Evolutionary conservation across 2,113 vertebrate species (phyloP).

Genomic region (Sinocyclocheilus anophthalmus): DNA sequence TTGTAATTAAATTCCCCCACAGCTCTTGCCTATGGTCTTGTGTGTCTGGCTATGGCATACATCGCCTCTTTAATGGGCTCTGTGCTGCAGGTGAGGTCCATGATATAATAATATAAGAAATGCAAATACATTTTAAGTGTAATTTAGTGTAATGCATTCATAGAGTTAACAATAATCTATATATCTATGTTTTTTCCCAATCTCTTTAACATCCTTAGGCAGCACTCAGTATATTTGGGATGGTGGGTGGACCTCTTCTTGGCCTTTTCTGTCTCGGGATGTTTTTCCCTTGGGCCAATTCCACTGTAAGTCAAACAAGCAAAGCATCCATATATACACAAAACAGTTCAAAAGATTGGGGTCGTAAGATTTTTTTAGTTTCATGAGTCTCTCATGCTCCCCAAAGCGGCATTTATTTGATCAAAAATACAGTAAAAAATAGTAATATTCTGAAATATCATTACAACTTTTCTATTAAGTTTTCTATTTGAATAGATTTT

Average conservation of each 20-base stretch:
- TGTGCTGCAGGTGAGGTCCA: constrained; percentile 84
- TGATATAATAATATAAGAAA: neutral
- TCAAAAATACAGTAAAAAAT: neutral
- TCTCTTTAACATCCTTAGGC: constrained; percentile 74
- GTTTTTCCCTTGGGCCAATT: constrained; percentile 94
- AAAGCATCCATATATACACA: neutral
- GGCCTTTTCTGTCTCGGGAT: constrained; percentile 94
- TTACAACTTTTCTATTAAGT: neutral
- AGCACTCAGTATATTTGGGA: constrained; percentile 96
- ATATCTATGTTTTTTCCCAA: neutral
- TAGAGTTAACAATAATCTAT: neutral
- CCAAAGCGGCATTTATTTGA: neutral
- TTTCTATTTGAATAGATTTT: neutral
- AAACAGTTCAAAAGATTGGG: neutral
- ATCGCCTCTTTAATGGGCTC: constrained; percentile 91
- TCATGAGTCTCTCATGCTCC: neutral
- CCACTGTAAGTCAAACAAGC: constrained; percentile 78
- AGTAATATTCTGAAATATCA: neutral
- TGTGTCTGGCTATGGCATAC: constrained; percentile 96
- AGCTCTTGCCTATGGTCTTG: constrained; percentile 88
- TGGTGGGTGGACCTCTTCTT: constrained; percentile 91
- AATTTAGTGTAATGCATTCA: neutral
- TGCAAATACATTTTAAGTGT: neutral
- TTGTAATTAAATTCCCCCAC: constrained; percentile 16
- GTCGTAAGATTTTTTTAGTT: neutral